Base-by-base conservation (phyloP, 2,797 vertebrate species). In the Rhadinocentrus ornatus region DNA sequence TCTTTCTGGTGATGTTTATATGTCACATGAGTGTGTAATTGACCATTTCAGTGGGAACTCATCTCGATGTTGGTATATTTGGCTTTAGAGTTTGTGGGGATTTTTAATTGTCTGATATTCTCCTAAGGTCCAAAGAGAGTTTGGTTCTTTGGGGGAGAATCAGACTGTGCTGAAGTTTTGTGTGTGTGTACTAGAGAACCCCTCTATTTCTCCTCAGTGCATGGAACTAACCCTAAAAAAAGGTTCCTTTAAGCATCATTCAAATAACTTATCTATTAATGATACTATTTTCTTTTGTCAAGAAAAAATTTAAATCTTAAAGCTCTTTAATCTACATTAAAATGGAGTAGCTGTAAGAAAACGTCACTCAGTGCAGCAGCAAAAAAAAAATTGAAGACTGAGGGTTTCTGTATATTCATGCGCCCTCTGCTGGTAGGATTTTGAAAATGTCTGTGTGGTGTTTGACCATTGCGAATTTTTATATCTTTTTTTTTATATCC, bases 401-500 rank as follows among this genome's bases (percentile, higher is more conserved):
- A 7, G 31, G 26, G 4, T 63, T 67, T 71, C 34, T 69, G 66
- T 55, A 11, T 62, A 3, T 71, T 9, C 31, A 59, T 27, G 67
- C 77, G 62, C 82, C 85, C 80, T 83, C 86, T 89, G 39, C 67
- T 89, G 86, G 64, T 56, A 78, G 70, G 68, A 80, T 87, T 82
- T 7, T 73, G 48, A 29, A 77, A 66, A 9, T 60, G 63, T 27
- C 63, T 32, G 22, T 68, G 9, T 66, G 6, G 67, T 32, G 54
- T 22, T 57, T 29, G 26, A 65, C 9, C 44, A 6, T 66, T 54
- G 29, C 29, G 16, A 20, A 15, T 44, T 5, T 46, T 12, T 37
- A 6, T 31, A 31, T 31, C 3, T 35, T 0, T 44, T 20, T 3
- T 68, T n/a, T 31, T 50, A 15, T 75, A 34, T 50, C 29, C 2